Evolutionary conservation across 2,113 vertebrate species (phyloP).

Genomic region (Lethenteron reissneri): DNA sequence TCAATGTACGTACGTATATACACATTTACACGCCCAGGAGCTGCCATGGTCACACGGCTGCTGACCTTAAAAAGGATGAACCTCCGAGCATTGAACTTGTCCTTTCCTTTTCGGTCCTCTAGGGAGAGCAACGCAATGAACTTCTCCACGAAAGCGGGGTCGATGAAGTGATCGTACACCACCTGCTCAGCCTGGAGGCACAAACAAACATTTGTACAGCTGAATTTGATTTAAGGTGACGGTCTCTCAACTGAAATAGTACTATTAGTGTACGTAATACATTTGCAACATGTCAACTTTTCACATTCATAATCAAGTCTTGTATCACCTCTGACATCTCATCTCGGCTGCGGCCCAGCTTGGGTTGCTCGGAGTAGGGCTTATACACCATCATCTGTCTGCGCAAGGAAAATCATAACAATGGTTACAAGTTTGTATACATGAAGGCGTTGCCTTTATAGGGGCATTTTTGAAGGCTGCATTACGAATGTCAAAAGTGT

Average conservation of each 20-base stretch:
- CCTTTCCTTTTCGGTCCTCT: constrained; percentile 91
- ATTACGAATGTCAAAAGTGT: no score
- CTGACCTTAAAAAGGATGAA: constrained; percentile 96
- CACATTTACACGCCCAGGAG: no score
- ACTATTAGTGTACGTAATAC: no score
- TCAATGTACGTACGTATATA: neutral
- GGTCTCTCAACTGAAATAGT: no score
- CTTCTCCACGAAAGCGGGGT: constrained; percentile 68
- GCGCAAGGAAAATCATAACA: neutral
- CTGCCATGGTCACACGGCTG: neutral
- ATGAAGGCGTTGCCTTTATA: no score
- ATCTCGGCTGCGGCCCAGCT: constrained; percentile 44
- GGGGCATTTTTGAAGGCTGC: no score
- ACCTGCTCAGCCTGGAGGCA: constrained; percentile 55
- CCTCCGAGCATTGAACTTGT: constrained; percentile 86
- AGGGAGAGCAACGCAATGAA: constrained; percentile 81
- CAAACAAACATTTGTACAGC: neutral
- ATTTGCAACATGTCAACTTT: no score
- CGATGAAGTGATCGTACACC: constrained; percentile 79
- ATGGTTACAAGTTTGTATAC: neutral
- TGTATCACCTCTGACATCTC: constrained; percentile 59
- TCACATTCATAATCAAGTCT: neutral
- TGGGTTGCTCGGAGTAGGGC: constrained; percentile 52
- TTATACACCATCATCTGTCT: constrained; percentile 73
- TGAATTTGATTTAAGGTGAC: neutral